Base-by-base conservation (phyloP, 2,888 invertebrate species). In the Clepsis dumicolana region DNA sequence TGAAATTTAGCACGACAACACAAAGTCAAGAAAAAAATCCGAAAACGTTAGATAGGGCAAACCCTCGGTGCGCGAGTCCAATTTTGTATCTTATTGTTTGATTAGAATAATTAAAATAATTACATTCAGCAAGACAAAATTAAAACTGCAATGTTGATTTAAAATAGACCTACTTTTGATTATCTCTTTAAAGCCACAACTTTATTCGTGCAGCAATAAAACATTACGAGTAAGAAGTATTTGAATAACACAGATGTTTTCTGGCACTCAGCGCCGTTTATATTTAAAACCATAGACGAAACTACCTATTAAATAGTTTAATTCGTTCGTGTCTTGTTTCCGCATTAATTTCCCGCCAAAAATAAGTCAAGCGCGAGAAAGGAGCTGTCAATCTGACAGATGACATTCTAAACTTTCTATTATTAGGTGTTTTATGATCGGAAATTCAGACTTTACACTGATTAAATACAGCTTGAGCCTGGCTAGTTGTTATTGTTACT, bases 271-370 rank as follows among this genome's bases (percentile, higher is more conserved):
- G 14, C 32, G 7, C 38, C 25, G 56, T 67, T 67, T 68, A 68
- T 68, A 64, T 68, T 64, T 68, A 59, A 59, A 68, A 68, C 52
- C 68, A 64, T 64, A 68, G 63, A 67, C 61, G 56, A 56, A 57
- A 53, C 52, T 61, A 57, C 44, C 52, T 61, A 53, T 64, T 63
- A 48, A 61, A 68, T 64, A 50, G 50, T 67, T 67, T 63, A 44
- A 65, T 67, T 63, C 52, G 57, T 64, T 68, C 44, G 64, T 44
- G 44, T 44, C 44, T 29, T 44, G 27, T 41, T 67, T 68, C 68
- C 68, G 68, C 52, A 27, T 64, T 24, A 10, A 25, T 59, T 63
- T 64, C 41, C 25, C 68, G 63, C 64, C 52, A 57, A 56, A 56
- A 32, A 18, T 38, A 16, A 63, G 21, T 52, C 12, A 63, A 53